Base-by-base conservation (phyloP, 2,113 vertebrate genomes). In the Argyrosomus japonicus region DNA sequence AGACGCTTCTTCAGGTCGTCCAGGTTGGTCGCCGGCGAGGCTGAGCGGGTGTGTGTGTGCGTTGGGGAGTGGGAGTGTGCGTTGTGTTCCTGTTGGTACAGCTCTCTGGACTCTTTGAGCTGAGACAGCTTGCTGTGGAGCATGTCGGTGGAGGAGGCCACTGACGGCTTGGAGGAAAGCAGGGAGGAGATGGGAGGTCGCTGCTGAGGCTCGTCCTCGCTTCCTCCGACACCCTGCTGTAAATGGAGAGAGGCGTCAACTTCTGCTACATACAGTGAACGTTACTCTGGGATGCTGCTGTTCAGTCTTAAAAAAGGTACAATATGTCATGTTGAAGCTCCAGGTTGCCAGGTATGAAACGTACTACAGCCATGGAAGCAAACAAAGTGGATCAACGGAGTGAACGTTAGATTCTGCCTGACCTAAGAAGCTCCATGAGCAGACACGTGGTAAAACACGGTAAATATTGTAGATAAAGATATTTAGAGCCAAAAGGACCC, bases 1-100 rank as follows among this genome's bases (percentile, higher is more conserved):
- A 99, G 95, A 93, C 98, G 96, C 88, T 99, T 99, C 96, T 99
- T 99, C 95, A 99, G 96, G 96, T 99, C 98, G 70, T 99, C 98
- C n/a, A 99, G 97, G 92, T 99, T 99, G 81, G 97, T 91, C 19
- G 96, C 95, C 13, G 97, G 94, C 1, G 96, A 96, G 83, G 96
- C 93, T 2, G 96, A 94, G 56, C 96, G 95, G 58, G 92, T 83
- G 91, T 95, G 93, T 0, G 61, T 5, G 91, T 96, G 90, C 86
- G 86, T 81, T 0, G 91, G 95, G 1, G 96, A 95, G 90, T 96
- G 95, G 61, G 96, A 94, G 93, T 97, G 97, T 57, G 96, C 89
- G 72, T 95, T 95, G 93, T 97, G 97, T 76, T 99, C 98, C 78
- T 98, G 96, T 78, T 98, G 98, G 93, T 97, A 96, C 85, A 97